phyloP scores from a whole-genome alignment of 2,888 invertebrate genomes.

The Parnassius mnemosyne region DNA sequence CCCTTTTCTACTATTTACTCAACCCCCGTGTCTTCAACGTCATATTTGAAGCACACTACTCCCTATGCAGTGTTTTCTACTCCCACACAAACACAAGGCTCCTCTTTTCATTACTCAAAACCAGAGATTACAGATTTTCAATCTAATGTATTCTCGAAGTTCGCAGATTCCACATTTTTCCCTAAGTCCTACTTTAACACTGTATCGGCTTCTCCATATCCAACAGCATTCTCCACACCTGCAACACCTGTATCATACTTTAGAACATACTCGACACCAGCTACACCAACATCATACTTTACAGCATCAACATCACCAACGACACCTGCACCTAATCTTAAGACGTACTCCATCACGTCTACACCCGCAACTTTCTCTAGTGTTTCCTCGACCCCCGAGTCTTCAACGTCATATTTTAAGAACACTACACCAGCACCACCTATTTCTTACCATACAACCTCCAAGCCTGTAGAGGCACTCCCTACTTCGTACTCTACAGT shows the following conservation, averaged over 20 bases:
- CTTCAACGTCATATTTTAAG: neutral
- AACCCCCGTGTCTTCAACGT: neutral
- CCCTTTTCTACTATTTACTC: neutral
- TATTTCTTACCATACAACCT: too few relatives aligned
- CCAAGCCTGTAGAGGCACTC: too few relatives aligned
- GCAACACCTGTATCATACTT: neutral
- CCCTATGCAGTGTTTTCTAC: neutral
- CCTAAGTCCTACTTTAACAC: neutral
- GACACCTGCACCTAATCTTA: neutral
- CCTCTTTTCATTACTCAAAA: too few relatives aligned
- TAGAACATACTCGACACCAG: too few relatives aligned
- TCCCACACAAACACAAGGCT: too few relatives aligned
- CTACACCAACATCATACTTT: too few relatives aligned
- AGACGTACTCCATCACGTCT: neutral
- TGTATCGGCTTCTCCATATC: neutral
- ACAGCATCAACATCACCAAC: neutral
- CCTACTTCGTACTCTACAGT: neutral
- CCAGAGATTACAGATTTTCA: too few relatives aligned
- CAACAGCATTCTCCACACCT: neutral
- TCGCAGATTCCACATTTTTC: too few relatives aligned
- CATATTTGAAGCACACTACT: neutral
- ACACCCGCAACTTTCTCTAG: neutral
- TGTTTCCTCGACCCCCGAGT: neutral
- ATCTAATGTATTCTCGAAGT: too few relatives aligned
- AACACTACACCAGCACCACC: neutral